Conservation (phyloP, 2,113 vertebrate species). For the Hyla sarda region DNA sequence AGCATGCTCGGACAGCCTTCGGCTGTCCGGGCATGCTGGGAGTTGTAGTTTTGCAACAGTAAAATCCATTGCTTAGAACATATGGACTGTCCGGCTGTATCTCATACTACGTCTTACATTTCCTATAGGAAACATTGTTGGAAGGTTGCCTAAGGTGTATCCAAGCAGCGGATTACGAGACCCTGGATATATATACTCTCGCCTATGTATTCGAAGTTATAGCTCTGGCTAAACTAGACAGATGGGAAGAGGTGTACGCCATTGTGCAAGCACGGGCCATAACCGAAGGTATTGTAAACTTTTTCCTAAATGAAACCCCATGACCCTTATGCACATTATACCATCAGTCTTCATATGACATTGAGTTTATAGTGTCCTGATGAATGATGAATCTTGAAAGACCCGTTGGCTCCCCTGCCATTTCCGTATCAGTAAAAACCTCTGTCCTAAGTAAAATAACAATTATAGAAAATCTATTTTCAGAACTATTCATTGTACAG, state of each 20-base stretch:
- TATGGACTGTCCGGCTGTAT: too few species aligned
- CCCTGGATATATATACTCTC: not conserved
- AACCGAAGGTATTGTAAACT: not conserved
- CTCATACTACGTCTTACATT: not conserved
- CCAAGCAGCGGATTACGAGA: not conserved
- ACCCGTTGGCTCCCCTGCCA: too few species aligned
- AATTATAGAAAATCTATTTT: too few species aligned
- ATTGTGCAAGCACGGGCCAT: not conserved
- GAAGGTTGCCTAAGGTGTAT: not conserved
- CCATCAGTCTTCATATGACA: not conserved
- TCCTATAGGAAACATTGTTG: not conserved
- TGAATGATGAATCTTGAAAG: too few species aligned
- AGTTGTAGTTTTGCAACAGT: too few species aligned
- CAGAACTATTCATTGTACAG: too few species aligned
- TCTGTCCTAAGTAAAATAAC: too few species aligned
- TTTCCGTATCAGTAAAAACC: too few species aligned
- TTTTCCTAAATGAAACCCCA: not conserved
- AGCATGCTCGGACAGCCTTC: too few species aligned
- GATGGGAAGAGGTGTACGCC: fast-evolving
- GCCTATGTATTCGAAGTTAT: not conserved
- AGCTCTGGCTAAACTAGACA: not conserved
- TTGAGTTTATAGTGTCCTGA: not conserved
- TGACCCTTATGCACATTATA: not conserved
- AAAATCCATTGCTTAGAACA: too few species aligned
- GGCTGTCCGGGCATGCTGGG: too few species aligned